Evolutionary conservation across 2,797 vertebrate genomes (phyloP).

Genomic region (Choloepus didactylus): DNA sequence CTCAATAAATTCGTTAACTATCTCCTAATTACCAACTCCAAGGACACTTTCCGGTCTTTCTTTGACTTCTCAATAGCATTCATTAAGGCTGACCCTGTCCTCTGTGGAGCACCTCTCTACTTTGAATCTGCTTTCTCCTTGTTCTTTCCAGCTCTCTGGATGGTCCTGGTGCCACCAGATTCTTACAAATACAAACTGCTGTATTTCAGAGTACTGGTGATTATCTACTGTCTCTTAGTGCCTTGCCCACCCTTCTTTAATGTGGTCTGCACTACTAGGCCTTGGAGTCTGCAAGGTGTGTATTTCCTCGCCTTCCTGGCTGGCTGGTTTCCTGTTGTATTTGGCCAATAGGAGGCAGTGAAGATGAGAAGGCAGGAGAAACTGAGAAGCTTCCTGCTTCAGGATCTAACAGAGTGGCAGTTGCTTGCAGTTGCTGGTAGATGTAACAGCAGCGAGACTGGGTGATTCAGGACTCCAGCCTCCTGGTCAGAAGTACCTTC

Average conservation of each 20-base stretch:
- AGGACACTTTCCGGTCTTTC: slow-evolving; percentile 40
- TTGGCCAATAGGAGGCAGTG: neutral
- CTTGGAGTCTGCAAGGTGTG: neutral
- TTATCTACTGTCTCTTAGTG: neutral
- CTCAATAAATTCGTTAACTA: slow-evolving; percentile 19
- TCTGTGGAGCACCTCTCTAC: neutral
- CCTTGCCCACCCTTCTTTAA: neutral
- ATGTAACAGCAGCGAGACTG: neutral
- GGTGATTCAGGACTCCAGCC: neutral
- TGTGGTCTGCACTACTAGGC: neutral
- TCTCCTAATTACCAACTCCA: neutral
- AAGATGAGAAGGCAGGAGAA: neutral
- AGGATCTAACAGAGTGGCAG: neutral
- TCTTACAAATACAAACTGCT: neutral
- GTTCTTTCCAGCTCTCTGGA: neutral
- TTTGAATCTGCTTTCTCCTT: neutral
- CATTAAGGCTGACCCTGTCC: neutral
- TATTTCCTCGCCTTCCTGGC: neutral
- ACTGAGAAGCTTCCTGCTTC: neutral
- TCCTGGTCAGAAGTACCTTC: neutral
- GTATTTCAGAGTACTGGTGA: neutral
- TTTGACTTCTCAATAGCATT: neutral
- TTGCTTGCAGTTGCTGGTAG: neutral
- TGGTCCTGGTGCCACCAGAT: neutral
- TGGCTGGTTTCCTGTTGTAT: neutral